Evolutionary conservation across 2,797 vertebrate genomes (phyloP), one percentile per base, ranked within the genome.

Genomic region (Leuciscus waleckii): DNA sequence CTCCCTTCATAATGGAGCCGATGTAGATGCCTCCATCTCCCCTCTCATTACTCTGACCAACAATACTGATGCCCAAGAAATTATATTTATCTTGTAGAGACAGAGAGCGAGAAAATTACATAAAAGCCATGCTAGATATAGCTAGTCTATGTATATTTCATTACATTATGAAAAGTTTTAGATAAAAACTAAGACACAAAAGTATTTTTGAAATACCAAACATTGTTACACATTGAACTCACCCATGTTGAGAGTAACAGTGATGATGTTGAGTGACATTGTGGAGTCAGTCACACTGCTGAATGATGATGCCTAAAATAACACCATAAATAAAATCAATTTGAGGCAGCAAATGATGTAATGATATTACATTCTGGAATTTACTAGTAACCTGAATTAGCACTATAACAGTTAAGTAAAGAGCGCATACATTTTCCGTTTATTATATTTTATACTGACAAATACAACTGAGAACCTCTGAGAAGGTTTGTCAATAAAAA

Each of bases 171-270:
- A 56, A 21, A 21, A 21, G 19, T 21, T 54, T 54, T 54, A 54
- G 51, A 54, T 54, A 54, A 54, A 41, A 19, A 19, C 49, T 51
- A 51, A 51, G 51, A 56, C 51, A 23, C 21, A 56, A 9, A 29
- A 32, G n/a, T 49, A 61, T 63, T 63, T 63, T 56, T 51, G 19
- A 56, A 21, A 56, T 21, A 23, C 51, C 58, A 21, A 37, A 29
- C 63, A 82, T n/a, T 19, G n/a, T 8, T 39, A 69, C 2, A 70
- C 13, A 58, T 58, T 61, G 39, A 81, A 94, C 96, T 71, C 90
- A 98, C 97, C 97, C 97, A 97, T 98, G 92, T 98, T 97, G n/a
- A 98, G 94, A 0, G 97, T 97, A 87, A 97, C 97, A 0, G 97
- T 98, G 92, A 98, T 98, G 92, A 98, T 97, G 91, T 98, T 98